Percentiles rank a stretch among this genome's conserved stretches.
Conservation (phyloP, 2,797 vertebrate species). For the Pampus argenteus region DNA sequence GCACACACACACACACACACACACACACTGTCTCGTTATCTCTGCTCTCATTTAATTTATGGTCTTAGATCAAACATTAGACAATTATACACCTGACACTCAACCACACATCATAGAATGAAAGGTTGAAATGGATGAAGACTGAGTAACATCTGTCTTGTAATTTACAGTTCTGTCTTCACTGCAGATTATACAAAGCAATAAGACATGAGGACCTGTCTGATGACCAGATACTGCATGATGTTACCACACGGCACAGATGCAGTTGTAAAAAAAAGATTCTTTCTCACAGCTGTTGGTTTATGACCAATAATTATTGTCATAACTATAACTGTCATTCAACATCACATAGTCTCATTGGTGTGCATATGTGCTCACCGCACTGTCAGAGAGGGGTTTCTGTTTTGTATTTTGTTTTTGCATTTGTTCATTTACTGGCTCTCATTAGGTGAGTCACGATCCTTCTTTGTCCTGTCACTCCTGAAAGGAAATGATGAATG, state of each 20-base stretch:
- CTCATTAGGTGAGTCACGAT: constrained; percentile 45
- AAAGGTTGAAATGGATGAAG: constrained; percentile 39
- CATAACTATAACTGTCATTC: constrained; percentile 72
- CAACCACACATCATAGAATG: constrained; percentile 41
- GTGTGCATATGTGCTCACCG: constrained; percentile 40
- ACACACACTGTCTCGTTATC: constrained; percentile 56
- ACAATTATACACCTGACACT: constrained; percentile 62
- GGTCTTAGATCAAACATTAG: constrained; percentile 68
- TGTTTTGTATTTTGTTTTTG: constrained; percentile 40
- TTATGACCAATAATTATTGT: constrained; percentile 73
- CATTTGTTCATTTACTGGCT: constrained; percentile 32
- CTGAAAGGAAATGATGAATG: constrained; percentile 29
- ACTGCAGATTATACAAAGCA: constrained; percentile 56
- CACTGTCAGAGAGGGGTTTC: constrained; percentile 30
- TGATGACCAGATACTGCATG: constrained; percentile 37
- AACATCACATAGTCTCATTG: constrained; percentile 45
- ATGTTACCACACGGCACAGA: constrained; percentile 51
- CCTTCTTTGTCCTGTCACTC: constrained; percentile 14
- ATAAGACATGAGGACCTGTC: constrained; percentile 33
- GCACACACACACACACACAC: constrained; percentile 9
- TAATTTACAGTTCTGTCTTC: constrained; percentile 68
- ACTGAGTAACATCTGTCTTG: constrained; percentile 62
- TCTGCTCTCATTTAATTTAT: constrained; percentile 58
- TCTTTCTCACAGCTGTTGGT: constrained; percentile 65
- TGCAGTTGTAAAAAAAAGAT: constrained; percentile 52